Base-by-base conservation (phyloP, 2,113 vertebrate species). In the Vireo altiloquus region DNA sequence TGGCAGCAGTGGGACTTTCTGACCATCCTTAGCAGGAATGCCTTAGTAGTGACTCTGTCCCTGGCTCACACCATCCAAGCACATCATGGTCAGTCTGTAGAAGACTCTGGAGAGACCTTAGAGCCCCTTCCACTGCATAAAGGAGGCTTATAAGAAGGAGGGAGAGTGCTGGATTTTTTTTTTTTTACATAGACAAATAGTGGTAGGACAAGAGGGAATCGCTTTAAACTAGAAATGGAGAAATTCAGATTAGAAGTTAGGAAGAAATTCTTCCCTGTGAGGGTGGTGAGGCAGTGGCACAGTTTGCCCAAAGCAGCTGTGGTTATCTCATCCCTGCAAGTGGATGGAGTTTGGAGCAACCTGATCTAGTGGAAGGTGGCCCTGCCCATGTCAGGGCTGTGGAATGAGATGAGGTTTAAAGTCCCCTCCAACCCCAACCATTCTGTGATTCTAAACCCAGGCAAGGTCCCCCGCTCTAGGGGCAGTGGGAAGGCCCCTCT, bases 121-220 rank as follows among this genome's bases (percentile, higher is more conserved):
- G 20, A 82, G 30, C 14, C 30, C 40, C 40, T 61, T 47, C 40
- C n/a, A 19, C 30, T 82, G 39, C 56, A 30, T 76, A 47, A 61
- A 35, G 17, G n/a, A 52, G 9, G n/a, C 17, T 65, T 52, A 9
- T 37, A 30, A 46, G 39, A 53, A 25, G 53, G 33, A 44, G 15
- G 19, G 11, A 35, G 24, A 47, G 17, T 9, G n/a, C 30, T 27
- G 22, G 13, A 11, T 37, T 37, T 42, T 18, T 25, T 42, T 42
- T 42, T 63, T 31, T 63, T 39, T 1, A 22, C 0, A 0, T 35
- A 20, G 39, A 14, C 39, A 40, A 39, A 47, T 40, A 25, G 21
- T 1, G 4, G 47, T 22, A 47, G 46, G 11, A 39, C 23, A 39
- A 25, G 28, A 7, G 17, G 50, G 23, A 76, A 23, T 15, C 4